Evolutionary conservation across 1,140 invertebrate genomes (phyloP).

Genomic region (Musca vetustissima): DNA sequence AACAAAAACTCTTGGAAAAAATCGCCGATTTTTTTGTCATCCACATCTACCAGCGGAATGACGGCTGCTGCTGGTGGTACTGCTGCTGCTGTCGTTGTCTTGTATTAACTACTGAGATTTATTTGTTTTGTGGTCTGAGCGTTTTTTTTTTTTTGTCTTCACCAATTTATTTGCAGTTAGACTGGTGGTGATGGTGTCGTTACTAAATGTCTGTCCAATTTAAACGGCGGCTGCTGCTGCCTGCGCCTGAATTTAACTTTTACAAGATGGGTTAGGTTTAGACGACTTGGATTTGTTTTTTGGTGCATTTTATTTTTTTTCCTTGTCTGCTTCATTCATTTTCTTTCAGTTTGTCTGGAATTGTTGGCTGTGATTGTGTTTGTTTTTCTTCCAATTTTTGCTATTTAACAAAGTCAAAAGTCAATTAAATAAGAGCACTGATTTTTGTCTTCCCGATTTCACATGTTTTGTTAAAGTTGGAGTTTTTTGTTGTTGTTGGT

Average conservation of each 20-base stretch:
- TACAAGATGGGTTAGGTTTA: constrained; percentile 7
- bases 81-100: constrained; percentile 2
- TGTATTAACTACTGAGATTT: constrained; percentile 21
- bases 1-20: not conserved
- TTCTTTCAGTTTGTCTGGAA: not conserved
- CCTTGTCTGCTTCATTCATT: not conserved
- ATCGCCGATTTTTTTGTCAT: not conserved
- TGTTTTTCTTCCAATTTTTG: not conserved
- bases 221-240: too few relatives aligned
- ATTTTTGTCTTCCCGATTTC: not conserved
- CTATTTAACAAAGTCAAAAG: constrained; percentile 21
- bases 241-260: not conserved
- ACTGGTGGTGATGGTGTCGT: not conserved
- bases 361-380: constrained; percentile 6
- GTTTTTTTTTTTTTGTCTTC: too few relatives aligned
- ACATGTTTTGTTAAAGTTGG: not conserved
- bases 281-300: not conserved
- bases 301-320: too few relatives aligned
- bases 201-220: not conserved
- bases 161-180: not conserved
- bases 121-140: not conserved
- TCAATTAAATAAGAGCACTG: constrained; percentile 27
- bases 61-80: not conserved
- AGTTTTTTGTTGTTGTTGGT: too few relatives aligned
- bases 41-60: not conserved